Base-by-base conservation (phyloP, 2,113 vertebrate species). In the Labeo rohita region DNA sequence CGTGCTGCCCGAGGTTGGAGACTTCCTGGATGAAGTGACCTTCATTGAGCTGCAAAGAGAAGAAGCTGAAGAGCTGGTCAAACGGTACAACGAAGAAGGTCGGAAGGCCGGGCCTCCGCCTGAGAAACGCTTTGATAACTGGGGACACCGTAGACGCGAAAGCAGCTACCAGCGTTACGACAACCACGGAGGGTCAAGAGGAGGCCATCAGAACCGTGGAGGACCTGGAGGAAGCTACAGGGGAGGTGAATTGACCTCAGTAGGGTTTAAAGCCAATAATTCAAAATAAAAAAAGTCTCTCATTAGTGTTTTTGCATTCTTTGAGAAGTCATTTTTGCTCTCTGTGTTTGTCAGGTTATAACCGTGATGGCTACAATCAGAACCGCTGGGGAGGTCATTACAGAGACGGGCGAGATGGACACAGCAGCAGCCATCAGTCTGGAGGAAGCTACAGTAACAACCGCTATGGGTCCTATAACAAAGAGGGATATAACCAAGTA, bases 31-130 rank as follows among this genome's bases (percentile, higher is more conserved):
- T 28, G 95, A 92, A 0, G 97, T 98, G 89, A 90, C 92, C 16
- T 97, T 93, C 81, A 54, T 91, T 0, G 97, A 97, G 91, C 84
- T 97, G 83, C 95, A 97, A 90, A 90, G 85, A 2, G 96, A 96
- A 0, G 96, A 97, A 56, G 96, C 97, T 0, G 94, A 95, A 85
- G 95, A 89, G 91, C 92, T 97, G 89, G 76, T 98, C 85, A 96
- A 95, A 80, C 93, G 95, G 63, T 98, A 98, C 93, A 97, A 97
- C 3, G 96, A 97, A 39, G 97, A 97, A 54, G 97, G 96, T 23
- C 95, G 94, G 63, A 96, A 93, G 89, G 96, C 97, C 0, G 96
- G 94, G 0, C 97, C 97, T 0, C 96, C 97, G 0, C 96, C 96
- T 0, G 96, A 97, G 3, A 98, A 98, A 84, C 96, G 97, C 83